Conservation (phyloP, 2,113 vertebrate genomes). For the Saimiri boliviensis region DNA sequence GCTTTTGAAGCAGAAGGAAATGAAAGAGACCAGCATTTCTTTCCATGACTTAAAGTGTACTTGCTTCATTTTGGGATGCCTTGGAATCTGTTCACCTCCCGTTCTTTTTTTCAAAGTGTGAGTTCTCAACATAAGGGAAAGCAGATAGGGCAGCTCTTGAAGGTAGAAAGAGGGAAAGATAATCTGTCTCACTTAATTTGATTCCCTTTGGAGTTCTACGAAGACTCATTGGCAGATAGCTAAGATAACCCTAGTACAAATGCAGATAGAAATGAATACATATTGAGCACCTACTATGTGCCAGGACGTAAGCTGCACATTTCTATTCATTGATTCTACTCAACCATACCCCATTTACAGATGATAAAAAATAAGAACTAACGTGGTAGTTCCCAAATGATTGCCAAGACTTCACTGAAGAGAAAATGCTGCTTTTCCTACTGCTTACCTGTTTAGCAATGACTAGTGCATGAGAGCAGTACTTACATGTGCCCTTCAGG, state of each 20-base stretch:
- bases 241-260: background rate
- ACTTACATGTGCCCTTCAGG: background rate
- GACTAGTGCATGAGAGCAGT: background rate
- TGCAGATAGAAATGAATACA: background rate
- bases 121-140: background rate
- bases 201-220: background rate
- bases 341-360: background rate
- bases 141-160: background rate
- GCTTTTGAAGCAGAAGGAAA: constrained; percentile 31
- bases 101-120: background rate
- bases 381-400: background rate
- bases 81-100: background rate
- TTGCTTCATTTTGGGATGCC: background rate
- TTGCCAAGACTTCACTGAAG: background rate
- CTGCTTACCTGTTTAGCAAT: background rate
- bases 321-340: background rate
- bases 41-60: background rate
- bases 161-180: background rate
- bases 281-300: background rate
- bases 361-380: background rate
- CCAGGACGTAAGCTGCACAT: background rate
- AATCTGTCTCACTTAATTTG: background rate
- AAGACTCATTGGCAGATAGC: background rate
- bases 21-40: background rate
- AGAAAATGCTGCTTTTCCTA: background rate